Evolutionary conservation across 2,888 invertebrate genomes (phyloP).

Genomic region (Miltochrista miniata): DNA sequence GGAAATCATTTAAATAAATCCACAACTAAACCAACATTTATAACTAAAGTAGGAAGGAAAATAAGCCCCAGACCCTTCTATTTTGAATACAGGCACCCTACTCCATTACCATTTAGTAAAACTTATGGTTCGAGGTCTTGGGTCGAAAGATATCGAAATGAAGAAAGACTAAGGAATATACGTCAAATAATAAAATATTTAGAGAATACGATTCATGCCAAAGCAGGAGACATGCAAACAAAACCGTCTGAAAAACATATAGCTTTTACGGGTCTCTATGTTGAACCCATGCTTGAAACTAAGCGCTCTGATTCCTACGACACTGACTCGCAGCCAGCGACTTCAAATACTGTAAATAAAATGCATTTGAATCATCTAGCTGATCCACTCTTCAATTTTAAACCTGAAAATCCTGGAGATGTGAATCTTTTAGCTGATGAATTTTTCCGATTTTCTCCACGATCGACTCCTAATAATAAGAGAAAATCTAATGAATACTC

Average conservation of each 20-base stretch:
- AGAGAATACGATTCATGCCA: constrained; percentile 74
- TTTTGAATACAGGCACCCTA: constrained; percentile 66
- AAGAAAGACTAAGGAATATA: constrained; percentile 72
- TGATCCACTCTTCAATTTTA: constrained; percentile 88
- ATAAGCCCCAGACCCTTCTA: constrained; percentile 81
- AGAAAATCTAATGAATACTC: constrained; percentile 42
- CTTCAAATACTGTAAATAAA: constrained; percentile 48
- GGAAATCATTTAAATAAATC: constrained; percentile 34
- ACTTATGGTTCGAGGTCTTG: constrained; percentile 66
- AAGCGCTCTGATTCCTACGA: constrained; percentile 26
- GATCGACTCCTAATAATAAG: constrained; percentile 33
- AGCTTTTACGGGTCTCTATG: constrained; percentile 69
- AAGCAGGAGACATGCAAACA: constrained; percentile 66
- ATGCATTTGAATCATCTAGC: constrained; percentile 60
- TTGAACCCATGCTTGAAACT: constrained; percentile 56
- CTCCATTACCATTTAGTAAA: constrained; percentile 70
- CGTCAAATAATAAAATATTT: constrained; percentile 73
- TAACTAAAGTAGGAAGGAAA: constrained; percentile 53
- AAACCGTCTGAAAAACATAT: constrained; percentile 57
- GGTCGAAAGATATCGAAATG: constrained; percentile 73
- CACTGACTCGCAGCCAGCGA: constrained; percentile 41
- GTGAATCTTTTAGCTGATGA: constrained; percentile 88
- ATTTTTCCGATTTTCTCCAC: constrained; percentile 62
- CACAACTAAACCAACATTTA: constrained; percentile 35
- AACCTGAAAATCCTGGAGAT: constrained; percentile 89